A percentile compares a stretch with the other conserved stretches of the same genome.
Conservation (phyloP, 2,888 invertebrate genomes). For the Neoitamus cyanurus region DNA sequence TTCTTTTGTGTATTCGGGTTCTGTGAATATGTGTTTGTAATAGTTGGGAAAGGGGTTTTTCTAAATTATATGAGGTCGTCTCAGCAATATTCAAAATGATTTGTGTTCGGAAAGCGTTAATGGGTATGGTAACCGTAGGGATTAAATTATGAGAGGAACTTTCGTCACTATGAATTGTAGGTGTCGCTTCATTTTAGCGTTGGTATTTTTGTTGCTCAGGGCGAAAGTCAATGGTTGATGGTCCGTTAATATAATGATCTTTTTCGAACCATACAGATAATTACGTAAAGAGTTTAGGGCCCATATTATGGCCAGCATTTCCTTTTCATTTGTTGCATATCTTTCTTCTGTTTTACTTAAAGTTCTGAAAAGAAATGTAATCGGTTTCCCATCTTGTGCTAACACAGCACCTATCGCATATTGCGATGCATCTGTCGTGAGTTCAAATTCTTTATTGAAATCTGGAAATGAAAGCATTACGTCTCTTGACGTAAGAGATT, state of each 20-base stretch:
- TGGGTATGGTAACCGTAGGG: constrained; percentile 42
- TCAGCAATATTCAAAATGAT: constrained; percentile 37
- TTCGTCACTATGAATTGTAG: constrained; percentile 38
- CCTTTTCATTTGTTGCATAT: constrained; percentile 14
- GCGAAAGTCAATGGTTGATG: constrained; percentile 41
- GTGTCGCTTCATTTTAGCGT: constrained; percentile 46
- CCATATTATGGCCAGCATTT: constrained; percentile 37
- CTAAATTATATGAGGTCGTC: constrained; percentile 29
- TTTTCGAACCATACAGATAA: constrained; percentile 13
- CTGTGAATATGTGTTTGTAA: neutral
- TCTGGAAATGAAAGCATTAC: constrained; percentile 35
- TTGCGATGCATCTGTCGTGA: constrained; percentile 36
- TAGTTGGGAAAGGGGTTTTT: neutral
- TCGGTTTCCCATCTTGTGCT: too few species aligned
- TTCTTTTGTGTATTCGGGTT: neutral
- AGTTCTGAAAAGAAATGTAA: neutral
- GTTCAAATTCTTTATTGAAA: too few species aligned
- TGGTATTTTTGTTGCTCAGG: constrained; percentile 44
- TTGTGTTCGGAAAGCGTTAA: constrained; percentile 53
- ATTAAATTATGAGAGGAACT: constrained; percentile 44
- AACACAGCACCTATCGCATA: constrained; percentile 35
- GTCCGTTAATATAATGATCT: constrained; percentile 6
- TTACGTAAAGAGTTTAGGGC: constrained; percentile 15
- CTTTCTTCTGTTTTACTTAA: neutral
- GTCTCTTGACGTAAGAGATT: constrained; percentile 29